phyloP scores from a whole-genome alignment of 2,888 invertebrate genomes.

The Clostera curtula region DNA sequence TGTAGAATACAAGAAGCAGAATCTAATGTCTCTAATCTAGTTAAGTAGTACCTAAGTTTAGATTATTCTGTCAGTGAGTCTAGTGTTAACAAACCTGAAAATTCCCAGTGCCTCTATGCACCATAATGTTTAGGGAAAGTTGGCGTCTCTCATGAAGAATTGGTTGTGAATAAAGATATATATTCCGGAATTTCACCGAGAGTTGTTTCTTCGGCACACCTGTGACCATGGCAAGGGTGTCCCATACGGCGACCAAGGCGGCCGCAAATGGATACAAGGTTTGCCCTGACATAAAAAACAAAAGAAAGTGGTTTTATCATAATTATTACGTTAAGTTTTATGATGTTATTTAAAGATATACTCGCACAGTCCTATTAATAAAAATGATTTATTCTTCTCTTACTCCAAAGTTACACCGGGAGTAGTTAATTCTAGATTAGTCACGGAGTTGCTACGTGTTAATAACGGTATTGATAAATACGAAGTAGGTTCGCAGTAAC shows the following conservation, averaged over 20 bases:
- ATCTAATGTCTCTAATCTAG: too few relatives aligned
- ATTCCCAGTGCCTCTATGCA: constrained; percentile 76
- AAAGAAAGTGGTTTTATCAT: neutral
- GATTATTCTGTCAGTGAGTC: constrained; percentile 3
- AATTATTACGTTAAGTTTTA: neutral
- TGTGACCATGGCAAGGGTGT: constrained; percentile 76
- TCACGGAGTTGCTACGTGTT: too few relatives aligned
- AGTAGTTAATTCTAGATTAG: too few relatives aligned
- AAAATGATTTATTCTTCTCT: too few relatives aligned
- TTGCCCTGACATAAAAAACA: constrained; percentile 55
- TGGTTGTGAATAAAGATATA: constrained; percentile 76
- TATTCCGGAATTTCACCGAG: constrained; percentile 80
- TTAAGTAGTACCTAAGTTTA: neutral
- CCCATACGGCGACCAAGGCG: constrained; percentile 81
- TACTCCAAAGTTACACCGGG: too few relatives aligned
- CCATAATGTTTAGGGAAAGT: constrained; percentile 68
- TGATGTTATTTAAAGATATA: constrained; percentile 11
- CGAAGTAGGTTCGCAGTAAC: too few relatives aligned
- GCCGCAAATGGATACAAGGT: constrained; percentile 85
- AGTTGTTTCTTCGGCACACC: constrained; percentile 74
- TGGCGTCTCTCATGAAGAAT: constrained; percentile 66
- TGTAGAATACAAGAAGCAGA: too few relatives aligned
- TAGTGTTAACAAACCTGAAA: constrained; percentile 76
- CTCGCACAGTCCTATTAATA: too few relatives aligned
- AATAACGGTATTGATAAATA: too few relatives aligned